Evolutionary conservation across 2,797 vertebrate genomes (phyloP), one percentile per base, ranked within the genome.

Genomic region (Sebastes baramenuke): DNA sequence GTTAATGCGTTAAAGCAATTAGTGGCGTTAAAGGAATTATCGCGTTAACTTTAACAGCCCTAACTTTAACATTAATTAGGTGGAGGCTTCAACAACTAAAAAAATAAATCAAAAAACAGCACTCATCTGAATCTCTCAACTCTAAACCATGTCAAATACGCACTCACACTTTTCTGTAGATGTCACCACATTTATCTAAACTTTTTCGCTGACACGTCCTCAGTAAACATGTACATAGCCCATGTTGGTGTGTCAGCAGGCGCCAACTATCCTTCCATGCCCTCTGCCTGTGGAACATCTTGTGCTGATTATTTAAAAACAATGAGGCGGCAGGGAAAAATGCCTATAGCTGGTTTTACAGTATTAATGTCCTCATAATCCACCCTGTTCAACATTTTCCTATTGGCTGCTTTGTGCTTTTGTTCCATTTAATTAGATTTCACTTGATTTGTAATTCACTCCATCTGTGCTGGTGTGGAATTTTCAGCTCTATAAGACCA

Each of bases 381-480:
- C 80, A 72, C 72, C 67, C 68, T 52, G 5, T 77, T 81, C 46
- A 79, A 56, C 77, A 71, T 78, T 82, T 81, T 86, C 59, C 71
- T 75, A 42, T 85, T 83, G 79, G 87, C 81, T 81, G 78, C 75
- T 84, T 77, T 42, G 16, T 64, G 71, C 56, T 69, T 82, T 80
- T 93, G 75, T 91, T 85, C 54, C 67, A 74, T 91, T 86, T 89
- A 91, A 93, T 93, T 87, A 79, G 77, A 89, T 91, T 92, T 84
- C 29, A 76, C 79, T 86, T 86, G 83, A 88, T 88, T 88, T 87
- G 56, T 92, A 90, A 92, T 85, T 87, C 72, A 89, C 72, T 89
- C 90, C 93, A 88, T 93, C 90, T 91, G 91, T 82, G 88, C 86
- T 58, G 59, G 54, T 80, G 80, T 80, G 49, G 80, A 82, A 27